These are phyloP conservation scores for Rhamphomyia laevipes DNA, from an alignment of 2,888 invertebrate species.

Conservation along the genomic window DNA sequence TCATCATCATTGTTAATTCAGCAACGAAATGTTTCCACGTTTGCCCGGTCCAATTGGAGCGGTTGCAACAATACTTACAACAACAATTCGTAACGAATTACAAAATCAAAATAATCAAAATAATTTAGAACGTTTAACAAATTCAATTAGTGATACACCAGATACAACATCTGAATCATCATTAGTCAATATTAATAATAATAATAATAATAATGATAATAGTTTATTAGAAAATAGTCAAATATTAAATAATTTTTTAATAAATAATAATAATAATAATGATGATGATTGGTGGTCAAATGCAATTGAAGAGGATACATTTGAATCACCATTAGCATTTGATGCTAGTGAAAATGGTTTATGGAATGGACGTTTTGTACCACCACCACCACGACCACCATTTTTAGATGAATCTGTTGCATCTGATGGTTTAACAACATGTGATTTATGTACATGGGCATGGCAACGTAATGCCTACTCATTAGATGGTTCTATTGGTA, in stretches of 20 bases:
- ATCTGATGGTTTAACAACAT: conserved; percentile 58
- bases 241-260: conserved; percentile 1
- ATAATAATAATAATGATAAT: conserved; percentile 16
- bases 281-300: conserved; percentile 36
- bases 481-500: conserved; percentile 48
- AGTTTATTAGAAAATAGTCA: conserved; percentile 9
- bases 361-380: conserved; percentile 45
- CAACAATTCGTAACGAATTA: conserved; percentile 10
- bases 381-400: conserved; percentile 55
- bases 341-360: conserved; percentile 38
- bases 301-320: conserved; percentile 37
- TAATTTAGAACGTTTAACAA: neutral
- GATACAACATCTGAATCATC: conserved; percentile 9
- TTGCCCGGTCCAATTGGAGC: conserved; percentile 27
- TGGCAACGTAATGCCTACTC: conserved; percentile 48
- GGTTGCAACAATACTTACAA: conserved; percentile 14
- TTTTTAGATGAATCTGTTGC: conserved; percentile 50
- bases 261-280: conserved; percentile 20
- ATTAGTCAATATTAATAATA: conserved; percentile 10
- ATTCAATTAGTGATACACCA: neutral
- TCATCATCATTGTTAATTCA: neutral
- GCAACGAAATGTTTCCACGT: conserved; percentile 32
- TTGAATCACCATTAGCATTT: conserved; percentile 37
- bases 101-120: conserved; percentile 4
- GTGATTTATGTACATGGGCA: conserved; percentile 64